Conservation (phyloP, 2,113 vertebrate genomes). For the Podarcis raffonei region DNA sequence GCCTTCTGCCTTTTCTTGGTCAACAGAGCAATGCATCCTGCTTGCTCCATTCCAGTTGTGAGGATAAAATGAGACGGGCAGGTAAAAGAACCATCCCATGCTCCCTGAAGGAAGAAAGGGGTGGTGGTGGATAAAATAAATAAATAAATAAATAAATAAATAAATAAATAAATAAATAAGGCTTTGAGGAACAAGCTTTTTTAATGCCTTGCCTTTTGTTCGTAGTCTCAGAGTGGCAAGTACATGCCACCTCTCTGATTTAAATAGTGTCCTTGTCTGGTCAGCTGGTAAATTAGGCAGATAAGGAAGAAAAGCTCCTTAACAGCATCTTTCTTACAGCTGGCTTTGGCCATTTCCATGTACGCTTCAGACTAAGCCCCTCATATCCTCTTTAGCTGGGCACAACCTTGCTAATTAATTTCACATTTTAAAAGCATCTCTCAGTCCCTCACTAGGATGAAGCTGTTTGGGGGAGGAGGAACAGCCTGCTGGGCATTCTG, state of each 20-base stretch:
- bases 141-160: not conserved
- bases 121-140: not conserved
- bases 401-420: not conserved
- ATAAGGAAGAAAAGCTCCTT: slow-evolving; percentile 13
- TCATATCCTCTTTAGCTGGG: not conserved
- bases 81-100: not conserved
- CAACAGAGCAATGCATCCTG: not conserved
- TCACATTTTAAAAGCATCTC: not conserved
- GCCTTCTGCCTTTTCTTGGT: not conserved
- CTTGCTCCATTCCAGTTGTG: not conserved
- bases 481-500: not conserved
- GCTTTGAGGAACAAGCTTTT: not conserved
- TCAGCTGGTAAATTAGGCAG: not conserved
- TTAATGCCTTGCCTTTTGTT: not conserved
- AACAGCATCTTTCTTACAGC: not conserved
- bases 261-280: not conserved
- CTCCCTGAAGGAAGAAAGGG: not conserved
- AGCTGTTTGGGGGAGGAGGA: not conserved
- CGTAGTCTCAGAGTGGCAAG: not conserved
- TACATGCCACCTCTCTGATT: not conserved
- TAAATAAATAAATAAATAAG: not conserved
- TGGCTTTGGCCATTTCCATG: not conserved
- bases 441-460: not conserved
- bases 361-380: not conserved
- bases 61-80: not conserved